Base-by-base conservation (phyloP, 2,888 invertebrate genomes). In the Thelaira solivaga region DNA sequence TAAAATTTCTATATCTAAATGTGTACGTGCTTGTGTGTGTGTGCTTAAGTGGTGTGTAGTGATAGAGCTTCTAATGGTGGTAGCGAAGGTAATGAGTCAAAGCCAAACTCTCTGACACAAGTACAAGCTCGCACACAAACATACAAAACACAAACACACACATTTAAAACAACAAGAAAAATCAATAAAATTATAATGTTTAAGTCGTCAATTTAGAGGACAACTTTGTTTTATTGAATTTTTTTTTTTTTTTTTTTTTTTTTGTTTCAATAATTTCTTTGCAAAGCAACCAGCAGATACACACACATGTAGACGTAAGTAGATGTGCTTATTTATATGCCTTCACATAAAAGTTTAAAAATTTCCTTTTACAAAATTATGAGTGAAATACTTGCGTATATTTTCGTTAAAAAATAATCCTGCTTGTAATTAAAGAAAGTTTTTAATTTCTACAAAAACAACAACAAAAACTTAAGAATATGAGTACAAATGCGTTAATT, bases 81-180 rank as follows among this genome's bases (percentile, higher is more conserved):
- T 43, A 55, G 74, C 67, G 71, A 74, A 61, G 84, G 85, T 84
- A 85, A 85, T 85, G 86, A 85, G 85, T 85, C 86, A 85, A 85
- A 85, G 82, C 84, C 83, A 82, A 85, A 78, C 81, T 69, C 76
- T 75, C 84, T 57, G 31, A 22, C 80, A 83, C 8, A 51, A n/a
- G 34, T 10, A 61, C 31, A 26, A 26, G 4, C 10, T 26, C 10
- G 31, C 29, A 29, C 57, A 61, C 55, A 51, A 41, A 75, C 26
- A 26, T 20, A 59, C 18, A 39, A 4, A 62, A 26, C 8, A 31
- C 31, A 6, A 8, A 47, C 49, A 39, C n/a, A 57, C 13, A 53
- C 7, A 49, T 13, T 62, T 34, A 49, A 22, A 47, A 49, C 22
- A 55, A 62, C 13, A 57, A 24, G 18, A 51, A 62, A 72, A 68